Evolutionary conservation across 2,797 vertebrate genomes (phyloP).

Genomic region (Denticeps clupeoides): DNA sequence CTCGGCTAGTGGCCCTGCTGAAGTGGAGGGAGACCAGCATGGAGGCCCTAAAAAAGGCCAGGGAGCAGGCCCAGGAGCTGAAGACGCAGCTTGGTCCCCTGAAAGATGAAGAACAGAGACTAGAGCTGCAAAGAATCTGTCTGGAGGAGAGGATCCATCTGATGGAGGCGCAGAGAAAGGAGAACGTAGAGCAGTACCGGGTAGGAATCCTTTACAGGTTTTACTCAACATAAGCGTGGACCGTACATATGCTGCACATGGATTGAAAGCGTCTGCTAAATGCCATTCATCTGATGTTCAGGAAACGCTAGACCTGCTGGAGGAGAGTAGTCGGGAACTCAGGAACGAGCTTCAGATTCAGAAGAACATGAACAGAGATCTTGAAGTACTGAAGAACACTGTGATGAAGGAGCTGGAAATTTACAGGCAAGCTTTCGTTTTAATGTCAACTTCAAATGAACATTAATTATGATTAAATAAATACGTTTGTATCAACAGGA

Average conservation of each 20-base stretch:
- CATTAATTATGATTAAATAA: too few relatives aligned
- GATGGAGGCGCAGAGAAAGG: conserved; percentile 61
- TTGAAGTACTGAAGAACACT: conserved; percentile 67
- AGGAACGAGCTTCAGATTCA: conserved; percentile 75
- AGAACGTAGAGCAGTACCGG: conserved; percentile 74
- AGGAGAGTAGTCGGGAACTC: conserved; percentile 72
- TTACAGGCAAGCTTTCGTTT: too few relatives aligned
- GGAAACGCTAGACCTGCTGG: conserved; percentile 73
- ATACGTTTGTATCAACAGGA: too few relatives aligned
- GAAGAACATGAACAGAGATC: conserved; percentile 73
- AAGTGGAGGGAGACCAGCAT: conserved; percentile 66
- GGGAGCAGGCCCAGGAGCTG: conserved; percentile 68
- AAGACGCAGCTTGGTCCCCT: conserved; percentile 68
- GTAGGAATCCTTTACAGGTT: not conserved
- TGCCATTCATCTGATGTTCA: too few relatives aligned
- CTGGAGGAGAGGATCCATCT: conserved; percentile 78
- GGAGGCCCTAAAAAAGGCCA: conserved; percentile 60
- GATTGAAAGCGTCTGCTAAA: not conserved
- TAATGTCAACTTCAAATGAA: too few relatives aligned
- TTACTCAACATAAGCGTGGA: too few relatives aligned
- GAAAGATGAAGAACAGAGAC: conserved; percentile 63
- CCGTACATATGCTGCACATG: not conserved
- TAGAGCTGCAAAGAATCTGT: conserved; percentile 66
- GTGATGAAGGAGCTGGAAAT: conserved; percentile 65
- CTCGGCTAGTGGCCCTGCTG: conserved; percentile 71